A percentile compares a stretch with the other conserved stretches of the same genome.
These are phyloP conservation scores for Xiphophorus maculatus DNA, from an alignment of 2,113 vertebrate genomes.

Conservation along the genomic window DNA sequence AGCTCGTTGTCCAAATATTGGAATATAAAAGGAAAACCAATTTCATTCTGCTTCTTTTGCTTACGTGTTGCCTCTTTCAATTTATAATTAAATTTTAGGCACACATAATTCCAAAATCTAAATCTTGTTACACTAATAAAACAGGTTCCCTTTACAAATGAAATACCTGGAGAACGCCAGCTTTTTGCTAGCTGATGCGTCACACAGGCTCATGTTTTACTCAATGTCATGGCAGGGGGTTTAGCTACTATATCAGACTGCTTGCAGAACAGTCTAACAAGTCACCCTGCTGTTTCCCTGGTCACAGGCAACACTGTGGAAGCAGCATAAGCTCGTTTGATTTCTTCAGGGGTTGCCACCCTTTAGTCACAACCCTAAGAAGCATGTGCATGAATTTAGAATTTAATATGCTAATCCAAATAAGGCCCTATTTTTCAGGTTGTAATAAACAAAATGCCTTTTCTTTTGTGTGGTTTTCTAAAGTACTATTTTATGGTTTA, in stretches of 20 bases:
- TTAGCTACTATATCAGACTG: slow-evolving; percentile 39
- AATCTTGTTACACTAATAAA: slow-evolving; percentile 5
- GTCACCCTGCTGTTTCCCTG: slow-evolving; percentile 51
- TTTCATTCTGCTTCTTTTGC: not conserved
- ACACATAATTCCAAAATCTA: not conserved
- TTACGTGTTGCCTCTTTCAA: not conserved
- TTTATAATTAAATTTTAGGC: slow-evolving; percentile 8
- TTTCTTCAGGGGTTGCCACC: slow-evolving; percentile 17
- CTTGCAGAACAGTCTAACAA: slow-evolving; percentile 49
- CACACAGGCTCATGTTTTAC: slow-evolving; percentile 28
- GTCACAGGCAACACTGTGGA: slow-evolving; percentile 33
- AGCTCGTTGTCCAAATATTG: slow-evolving; percentile 12
- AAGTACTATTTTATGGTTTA: not conserved
- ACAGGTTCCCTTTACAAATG: slow-evolving; percentile 23
- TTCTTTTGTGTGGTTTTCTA: not conserved
- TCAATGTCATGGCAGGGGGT: slow-evolving; percentile 43
- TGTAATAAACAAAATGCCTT: slow-evolving; percentile 3
- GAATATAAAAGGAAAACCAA: slow-evolving; percentile 9
- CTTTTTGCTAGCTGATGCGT: slow-evolving; percentile 26
- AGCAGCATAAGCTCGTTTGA: slow-evolving; percentile 32
- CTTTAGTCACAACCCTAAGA: slow-evolving; percentile 3
- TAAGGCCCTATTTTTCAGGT: not conserved
- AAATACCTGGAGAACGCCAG: slow-evolving; percentile 24
- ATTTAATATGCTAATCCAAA: slow-evolving; percentile 1
- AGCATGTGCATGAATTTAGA: slow-evolving; percentile 10